Evolutionary conservation across 2,888 invertebrate species (phyloP), one percentile per base, ranked within the genome.

Genomic region (Scotopteryx bipunctaria): DNA sequence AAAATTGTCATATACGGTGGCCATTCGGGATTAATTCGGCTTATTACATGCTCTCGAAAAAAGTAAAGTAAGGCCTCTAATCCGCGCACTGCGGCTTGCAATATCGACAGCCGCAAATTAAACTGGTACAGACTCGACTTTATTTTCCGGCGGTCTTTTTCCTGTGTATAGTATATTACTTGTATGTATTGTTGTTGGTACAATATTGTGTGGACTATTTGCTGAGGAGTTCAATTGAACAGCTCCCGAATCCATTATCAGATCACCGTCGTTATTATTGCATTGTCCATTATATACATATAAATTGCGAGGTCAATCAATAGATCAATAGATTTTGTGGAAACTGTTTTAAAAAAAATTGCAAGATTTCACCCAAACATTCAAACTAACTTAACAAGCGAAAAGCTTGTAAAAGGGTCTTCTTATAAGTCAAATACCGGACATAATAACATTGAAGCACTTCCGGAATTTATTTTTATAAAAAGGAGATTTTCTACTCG

Each of bases 81-180:
- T 58, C 58, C 62, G 56, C 51, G 53, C 54, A 43, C 48, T 54
- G 48, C 41, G 60, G 61, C 59, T 37, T 70, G 76, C 71, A 76
- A 74, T 78, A 78, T 76, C 70, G 77, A 73, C 75, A 69, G 64
- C 61, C 68, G 69, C 72, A 71, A 76, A 76, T 76, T 73, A 77
- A 71, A 69, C 69, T 14, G 52, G 56, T 60, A 48, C 58, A 55
- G 57, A 51, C 49, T 41, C 50, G 41, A 53, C 58, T 57, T 60
- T 64, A 61, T 64, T 57, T 49, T 46, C 37, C 41, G 44, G 25
- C 29, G 13, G n/a, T 31, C 14, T 53, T 47, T 52, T 38, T 44
- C 35, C 37, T 52, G 33, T 36, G 27, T 31, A 17, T 43, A 40
- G 44, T 49, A 17, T 14, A 38, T 37, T 43, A 32, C 49, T 43